Percentiles rank a stretch among this genome's conserved stretches.
Conservation (phyloP, 2,113 vertebrate species). For the Azemiops feae region DNA sequence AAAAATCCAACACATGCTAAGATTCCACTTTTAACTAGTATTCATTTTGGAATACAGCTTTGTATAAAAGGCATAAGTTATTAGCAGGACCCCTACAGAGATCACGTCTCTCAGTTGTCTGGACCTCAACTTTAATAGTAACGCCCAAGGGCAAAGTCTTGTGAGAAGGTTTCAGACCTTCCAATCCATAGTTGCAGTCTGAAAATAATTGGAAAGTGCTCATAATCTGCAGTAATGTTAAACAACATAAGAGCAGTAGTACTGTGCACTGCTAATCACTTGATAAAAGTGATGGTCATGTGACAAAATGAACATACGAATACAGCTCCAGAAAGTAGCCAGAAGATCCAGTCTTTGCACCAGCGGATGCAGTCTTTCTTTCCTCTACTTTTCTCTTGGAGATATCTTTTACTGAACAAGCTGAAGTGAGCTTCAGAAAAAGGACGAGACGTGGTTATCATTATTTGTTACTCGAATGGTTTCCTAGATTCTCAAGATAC, state of each 20-base stretch:
- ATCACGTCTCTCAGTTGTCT: background rate
- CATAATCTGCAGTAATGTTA: background rate
- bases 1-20: background rate
- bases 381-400: background rate
- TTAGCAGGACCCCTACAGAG: background rate
- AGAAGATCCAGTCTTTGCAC: background rate
- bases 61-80: background rate
- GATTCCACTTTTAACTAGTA: background rate
- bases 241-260: background rate
- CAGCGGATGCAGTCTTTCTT: background rate
- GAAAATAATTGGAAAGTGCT: background rate
- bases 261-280: background rate
- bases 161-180: background rate
- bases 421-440: background rate
- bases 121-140: background rate
- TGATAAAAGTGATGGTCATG: background rate
- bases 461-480: background rate
- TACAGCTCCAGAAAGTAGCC: background rate
- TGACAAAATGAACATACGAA: background rate
- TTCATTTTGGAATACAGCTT: background rate
- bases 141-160: background rate
- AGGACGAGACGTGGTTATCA: background rate
- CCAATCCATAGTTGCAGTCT: background rate
- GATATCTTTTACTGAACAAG: accelerated
- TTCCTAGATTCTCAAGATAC: background rate